Conservation (phyloP, 2,888 invertebrate genomes). For the Syrista parreyssii region DNA sequence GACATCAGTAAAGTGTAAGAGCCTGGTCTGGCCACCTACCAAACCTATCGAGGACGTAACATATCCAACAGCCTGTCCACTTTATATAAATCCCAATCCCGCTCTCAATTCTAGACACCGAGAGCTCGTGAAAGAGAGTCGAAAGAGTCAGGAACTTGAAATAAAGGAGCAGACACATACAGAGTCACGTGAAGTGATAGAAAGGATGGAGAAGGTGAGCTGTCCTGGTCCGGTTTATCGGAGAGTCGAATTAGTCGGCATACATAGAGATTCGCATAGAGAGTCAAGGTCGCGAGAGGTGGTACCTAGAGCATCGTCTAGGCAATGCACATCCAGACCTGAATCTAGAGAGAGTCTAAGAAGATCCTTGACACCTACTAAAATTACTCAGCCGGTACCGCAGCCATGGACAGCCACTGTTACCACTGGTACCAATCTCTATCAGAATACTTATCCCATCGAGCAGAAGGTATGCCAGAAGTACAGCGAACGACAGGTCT, state of each 20-base stretch:
- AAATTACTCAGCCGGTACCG: slow-evolving; percentile 59
- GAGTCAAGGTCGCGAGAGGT: slow-evolving; percentile 28
- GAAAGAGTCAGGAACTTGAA: slow-evolving; percentile 43
- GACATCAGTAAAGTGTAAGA: slow-evolving; percentile 45
- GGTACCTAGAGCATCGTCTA: slow-evolving; percentile 27
- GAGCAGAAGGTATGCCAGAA: slow-evolving; percentile 30
- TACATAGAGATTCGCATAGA: slow-evolving; percentile 41
- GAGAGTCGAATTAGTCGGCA: slow-evolving; percentile 47
- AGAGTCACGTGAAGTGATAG: slow-evolving; percentile 17
- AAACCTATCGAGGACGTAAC: slow-evolving; percentile 59
- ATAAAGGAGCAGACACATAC: not conserved
- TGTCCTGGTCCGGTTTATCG: slow-evolving; percentile 57
- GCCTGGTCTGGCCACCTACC: slow-evolving; percentile 57
- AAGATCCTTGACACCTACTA: slow-evolving; percentile 60
- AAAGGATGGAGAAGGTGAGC: slow-evolving; percentile 54
- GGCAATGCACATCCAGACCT: slow-evolving; percentile 39
- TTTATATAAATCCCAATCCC: slow-evolving; percentile 62
- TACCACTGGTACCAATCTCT: slow-evolving; percentile 49
- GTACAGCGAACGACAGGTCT: slow-evolving; percentile 30
- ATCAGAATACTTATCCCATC: slow-evolving; percentile 48
- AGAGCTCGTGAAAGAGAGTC: slow-evolving; percentile 52
- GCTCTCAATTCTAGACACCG: slow-evolving; percentile 44
- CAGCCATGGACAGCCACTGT: slow-evolving; percentile 63
- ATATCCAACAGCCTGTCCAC: slow-evolving; percentile 61
- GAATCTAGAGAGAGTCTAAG: slow-evolving; percentile 57